Evolutionary conservation across 2,888 invertebrate species (phyloP).

Genomic region (Drosophila differens): DNA sequence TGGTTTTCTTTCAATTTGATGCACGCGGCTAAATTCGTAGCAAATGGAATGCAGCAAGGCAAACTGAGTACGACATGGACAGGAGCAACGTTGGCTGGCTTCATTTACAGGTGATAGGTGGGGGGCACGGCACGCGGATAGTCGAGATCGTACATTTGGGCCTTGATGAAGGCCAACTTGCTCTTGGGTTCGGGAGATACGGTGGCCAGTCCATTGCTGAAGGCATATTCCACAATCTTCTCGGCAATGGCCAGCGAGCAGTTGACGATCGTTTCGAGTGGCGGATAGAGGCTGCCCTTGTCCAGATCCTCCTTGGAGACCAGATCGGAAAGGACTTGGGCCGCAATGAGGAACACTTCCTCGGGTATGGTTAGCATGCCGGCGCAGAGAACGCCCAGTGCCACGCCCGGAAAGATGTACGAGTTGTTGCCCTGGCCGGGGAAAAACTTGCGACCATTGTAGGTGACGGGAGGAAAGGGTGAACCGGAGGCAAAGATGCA

Average conservation of each 20-base stretch:
- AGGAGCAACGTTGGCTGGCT: slow-evolving; percentile 5
- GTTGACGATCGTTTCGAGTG: slow-evolving; percentile 92
- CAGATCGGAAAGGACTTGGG: slow-evolving; percentile 92
- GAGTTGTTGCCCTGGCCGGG: slow-evolving; percentile 99
- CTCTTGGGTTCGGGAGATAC: slow-evolving; percentile 91
- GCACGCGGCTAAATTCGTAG: slow-evolving; percentile 3
- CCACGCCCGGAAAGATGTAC: slow-evolving; percentile 98
- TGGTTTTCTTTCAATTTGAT: background rate
- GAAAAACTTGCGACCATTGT: slow-evolving; percentile 91
- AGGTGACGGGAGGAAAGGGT: slow-evolving; percentile 94
- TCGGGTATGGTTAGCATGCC: slow-evolving; percentile 96
- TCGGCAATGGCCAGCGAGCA: slow-evolving; percentile 95
- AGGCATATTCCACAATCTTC: slow-evolving; percentile 93
- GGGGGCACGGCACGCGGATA: slow-evolving; percentile 90
- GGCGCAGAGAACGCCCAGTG: slow-evolving; percentile 94
- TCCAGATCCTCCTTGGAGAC: slow-evolving; percentile 93
- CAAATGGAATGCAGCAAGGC: slow-evolving; percentile 38
- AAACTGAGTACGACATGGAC: slow-evolving; percentile 17
- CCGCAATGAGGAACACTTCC: slow-evolving; percentile 95
- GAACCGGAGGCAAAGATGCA: slow-evolving; percentile 98
- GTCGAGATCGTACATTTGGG: slow-evolving; percentile 92
- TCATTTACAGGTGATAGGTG: slow-evolving; percentile 83
- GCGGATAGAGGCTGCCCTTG: slow-evolving; percentile 96
- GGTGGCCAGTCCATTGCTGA: slow-evolving; percentile 91
- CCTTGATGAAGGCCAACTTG: slow-evolving; percentile 90